Percentiles rank a stretch among this genome's conserved stretches.
Evolutionary conservation across 2,113 vertebrate genomes (phyloP).

Genomic region (Corydoras sp.): DNA sequence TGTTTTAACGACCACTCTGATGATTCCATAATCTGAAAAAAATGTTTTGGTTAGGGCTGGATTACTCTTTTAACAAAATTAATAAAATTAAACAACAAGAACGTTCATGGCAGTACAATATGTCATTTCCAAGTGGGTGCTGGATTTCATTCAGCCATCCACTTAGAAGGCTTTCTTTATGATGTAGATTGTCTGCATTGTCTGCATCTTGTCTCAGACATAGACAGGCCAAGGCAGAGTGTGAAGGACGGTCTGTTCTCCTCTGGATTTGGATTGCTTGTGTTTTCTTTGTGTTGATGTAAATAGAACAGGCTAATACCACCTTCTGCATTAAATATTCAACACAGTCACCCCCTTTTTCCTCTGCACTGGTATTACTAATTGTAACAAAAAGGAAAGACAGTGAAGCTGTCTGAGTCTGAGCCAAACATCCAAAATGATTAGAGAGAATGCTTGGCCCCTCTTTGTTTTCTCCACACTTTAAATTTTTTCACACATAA

Average conservation of each 20-base stretch:
- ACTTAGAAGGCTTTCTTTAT: constrained; percentile 34
- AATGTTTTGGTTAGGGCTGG: no score
- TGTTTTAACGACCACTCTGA: no score
- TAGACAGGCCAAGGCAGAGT: constrained; percentile 38
- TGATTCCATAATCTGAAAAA: no score
- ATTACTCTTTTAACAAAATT: no score
- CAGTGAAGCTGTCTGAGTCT: constrained; percentile 46
- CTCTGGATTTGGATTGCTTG: constrained; percentile 59
- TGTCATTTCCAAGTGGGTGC: no score
- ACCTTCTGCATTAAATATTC: no score
- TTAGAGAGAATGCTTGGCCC: constrained; percentile 36
- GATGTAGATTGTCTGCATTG: constrained; percentile 54
- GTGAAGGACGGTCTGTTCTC: constrained; percentile 69
- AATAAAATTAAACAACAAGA: no score
- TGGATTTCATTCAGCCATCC: neutral
- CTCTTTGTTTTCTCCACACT: constrained; percentile 29
- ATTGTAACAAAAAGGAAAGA: constrained; percentile 57
- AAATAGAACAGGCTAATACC: no score
- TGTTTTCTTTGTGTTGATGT: constrained; percentile 65
- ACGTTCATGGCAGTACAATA: no score
- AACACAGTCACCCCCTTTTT: constrained; percentile 25
- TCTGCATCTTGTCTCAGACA: constrained; percentile 52
- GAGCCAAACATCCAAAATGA: constrained; percentile 54
- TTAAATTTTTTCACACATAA: constrained; percentile 21
- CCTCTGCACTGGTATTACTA: constrained; percentile 68